Evolutionary conservation across 2,797 vertebrate genomes (phyloP).

Genomic region (Cossypha caffra): DNA sequence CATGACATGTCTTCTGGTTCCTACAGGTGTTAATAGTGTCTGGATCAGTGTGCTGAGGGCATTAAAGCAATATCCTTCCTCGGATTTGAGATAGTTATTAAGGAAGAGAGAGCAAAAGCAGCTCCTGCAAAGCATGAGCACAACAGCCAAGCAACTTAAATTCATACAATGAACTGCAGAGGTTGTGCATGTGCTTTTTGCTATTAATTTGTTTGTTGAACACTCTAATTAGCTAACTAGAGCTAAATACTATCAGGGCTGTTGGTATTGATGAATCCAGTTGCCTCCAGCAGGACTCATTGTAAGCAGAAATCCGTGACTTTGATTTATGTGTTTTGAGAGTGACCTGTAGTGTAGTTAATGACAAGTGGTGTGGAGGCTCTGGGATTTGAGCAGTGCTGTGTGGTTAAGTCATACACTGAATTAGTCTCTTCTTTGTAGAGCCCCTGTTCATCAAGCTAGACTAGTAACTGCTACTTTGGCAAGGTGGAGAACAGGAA

Average conservation of each 20-base stretch:
- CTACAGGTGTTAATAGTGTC: slow-evolving; percentile 66
- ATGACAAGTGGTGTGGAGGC: neutral
- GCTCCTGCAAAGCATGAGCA: neutral
- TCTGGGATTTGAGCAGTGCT: neutral
- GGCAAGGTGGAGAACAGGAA: neutral
- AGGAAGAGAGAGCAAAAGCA: slow-evolving; percentile 34
- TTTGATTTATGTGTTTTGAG: slow-evolving; percentile 12
- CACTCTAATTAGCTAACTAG: neutral
- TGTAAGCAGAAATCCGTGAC: neutral
- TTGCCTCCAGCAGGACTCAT: neutral
- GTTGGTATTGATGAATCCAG: neutral
- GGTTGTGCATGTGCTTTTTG: neutral
- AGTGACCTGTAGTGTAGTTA: neutral
- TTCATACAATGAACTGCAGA: neutral
- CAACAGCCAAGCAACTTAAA: neutral
- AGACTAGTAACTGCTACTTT: neutral
- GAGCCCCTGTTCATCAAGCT: neutral
- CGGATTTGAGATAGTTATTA: slow-evolving; percentile 44
- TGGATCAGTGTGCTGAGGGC: slow-evolving; percentile 56
- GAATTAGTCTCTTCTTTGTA: neutral
- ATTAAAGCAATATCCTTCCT: slow-evolving; percentile 58
- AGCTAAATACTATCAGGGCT: neutral
- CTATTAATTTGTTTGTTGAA: neutral
- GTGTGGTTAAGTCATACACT: neutral
- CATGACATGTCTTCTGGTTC: slow-evolving; percentile 46